These are phyloP conservation scores for Trichomycterus rosablanca DNA, from an alignment of 2,113 vertebrate species.

Conservation along the genomic window DNA sequence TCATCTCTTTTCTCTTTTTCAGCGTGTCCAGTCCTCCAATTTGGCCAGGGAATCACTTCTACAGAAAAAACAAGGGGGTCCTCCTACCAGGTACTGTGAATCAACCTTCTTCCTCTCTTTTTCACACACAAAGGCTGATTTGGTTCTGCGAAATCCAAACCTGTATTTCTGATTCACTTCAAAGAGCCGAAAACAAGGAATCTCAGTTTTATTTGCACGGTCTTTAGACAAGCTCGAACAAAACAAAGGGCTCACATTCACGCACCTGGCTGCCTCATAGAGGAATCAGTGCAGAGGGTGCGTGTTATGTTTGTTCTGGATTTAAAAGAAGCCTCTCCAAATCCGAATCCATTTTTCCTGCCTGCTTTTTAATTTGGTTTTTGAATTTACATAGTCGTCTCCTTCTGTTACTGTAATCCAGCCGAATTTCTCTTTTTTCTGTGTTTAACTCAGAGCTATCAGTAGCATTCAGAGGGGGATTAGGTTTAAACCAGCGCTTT, in stretches of 20 bases:
- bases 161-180: conserved; percentile 17
- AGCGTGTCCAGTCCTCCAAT: conserved; percentile 88
- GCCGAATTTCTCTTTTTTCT: conserved; percentile 19
- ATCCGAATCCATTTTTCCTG: conserved; percentile 30
- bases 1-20: conserved; percentile 29
- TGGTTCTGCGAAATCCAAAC: conserved; percentile 39
- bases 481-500: conserved; percentile 32
- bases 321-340: conserved; percentile 38
- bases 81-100: conserved; percentile 86
- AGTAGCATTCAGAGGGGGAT: conserved; percentile 16
- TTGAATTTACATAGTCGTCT: conserved; percentile 31
- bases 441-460: conserved; percentile 5
- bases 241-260: conserved; percentile 48
- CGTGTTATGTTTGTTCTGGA: conserved; percentile 48
- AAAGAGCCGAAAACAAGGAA: conserved; percentile 17
- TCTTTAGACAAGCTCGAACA: conserved; percentile 32
- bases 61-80: conserved; percentile 92
- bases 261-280: conserved; percentile 53
- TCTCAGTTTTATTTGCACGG: conserved; percentile 37
- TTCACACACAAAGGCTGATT: too few relatives aligned
- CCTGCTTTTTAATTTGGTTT: conserved; percentile 22
- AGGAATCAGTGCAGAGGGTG: conserved; percentile 44
- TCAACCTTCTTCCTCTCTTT: neutral
- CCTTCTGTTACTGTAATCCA: conserved; percentile 33
- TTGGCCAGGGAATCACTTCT: conserved; percentile 95